Conservation (phyloP, 2,888 invertebrate species). For the Phymatocera aterrima region DNA sequence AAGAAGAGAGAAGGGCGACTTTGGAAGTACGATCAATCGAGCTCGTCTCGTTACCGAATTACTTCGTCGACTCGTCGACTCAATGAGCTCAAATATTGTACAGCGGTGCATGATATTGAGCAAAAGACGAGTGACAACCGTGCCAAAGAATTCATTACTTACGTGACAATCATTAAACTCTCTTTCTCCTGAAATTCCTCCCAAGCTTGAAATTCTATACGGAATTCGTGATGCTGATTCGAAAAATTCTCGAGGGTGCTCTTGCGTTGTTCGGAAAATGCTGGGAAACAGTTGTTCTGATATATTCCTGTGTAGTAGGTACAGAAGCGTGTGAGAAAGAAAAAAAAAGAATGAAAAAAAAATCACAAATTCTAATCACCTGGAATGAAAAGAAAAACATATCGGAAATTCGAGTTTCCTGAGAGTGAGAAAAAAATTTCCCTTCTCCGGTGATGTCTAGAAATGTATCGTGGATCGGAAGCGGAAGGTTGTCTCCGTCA, state of each 20-base stretch:
- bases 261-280: too few species aligned
- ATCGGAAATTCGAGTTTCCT: background rate
- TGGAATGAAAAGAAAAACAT: too few species aligned
- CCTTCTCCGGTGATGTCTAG: background rate
- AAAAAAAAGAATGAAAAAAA: background rate
- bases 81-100: background rate
- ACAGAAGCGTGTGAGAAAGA: background rate
- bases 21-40: background rate
- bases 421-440: background rate
- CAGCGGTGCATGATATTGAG: background rate
- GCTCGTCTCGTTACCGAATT: background rate
- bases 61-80: background rate
- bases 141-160: too few species aligned
- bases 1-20: too few species aligned
- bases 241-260: background rate
- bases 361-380: background rate
- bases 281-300: background rate
- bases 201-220: background rate
- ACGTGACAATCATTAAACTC: background rate
- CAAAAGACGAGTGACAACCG: background rate
- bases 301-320: background rate
- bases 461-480: background rate
- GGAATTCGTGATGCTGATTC: background rate
- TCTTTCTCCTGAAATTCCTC: background rate
- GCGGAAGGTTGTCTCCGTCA: background rate